Conservation (phyloP, 1,140 invertebrate genomes). For the Trissolcus basalis region DNA sequence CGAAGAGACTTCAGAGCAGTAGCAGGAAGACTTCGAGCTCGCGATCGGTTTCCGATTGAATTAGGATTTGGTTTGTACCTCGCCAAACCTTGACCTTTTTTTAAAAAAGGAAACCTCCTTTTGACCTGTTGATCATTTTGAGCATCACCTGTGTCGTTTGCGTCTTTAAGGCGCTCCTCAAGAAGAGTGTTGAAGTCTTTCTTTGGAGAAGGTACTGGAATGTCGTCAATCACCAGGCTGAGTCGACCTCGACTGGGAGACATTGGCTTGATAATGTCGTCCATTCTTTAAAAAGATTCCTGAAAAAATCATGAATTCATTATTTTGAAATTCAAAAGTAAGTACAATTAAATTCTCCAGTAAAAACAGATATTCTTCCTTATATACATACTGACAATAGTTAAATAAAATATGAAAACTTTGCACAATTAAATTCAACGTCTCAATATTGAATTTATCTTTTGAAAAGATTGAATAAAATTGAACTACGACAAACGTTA, state of each 20-base stretch:
- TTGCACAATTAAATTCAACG: no score
- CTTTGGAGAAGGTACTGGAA: slow-evolving; percentile 71
- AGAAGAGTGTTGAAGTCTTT: slow-evolving; percentile 71
- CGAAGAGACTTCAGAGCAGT: slow-evolving; percentile 3
- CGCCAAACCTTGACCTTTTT: slow-evolving; percentile 73
- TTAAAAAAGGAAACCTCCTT: slow-evolving; percentile 71
- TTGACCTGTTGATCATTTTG: slow-evolving; percentile 16
- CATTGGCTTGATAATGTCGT: not conserved
- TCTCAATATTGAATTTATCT: no score
- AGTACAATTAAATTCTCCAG: no score
- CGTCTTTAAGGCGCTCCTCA: slow-evolving; percentile 69
- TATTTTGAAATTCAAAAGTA: no score
- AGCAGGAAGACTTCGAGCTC: slow-evolving; percentile 67
- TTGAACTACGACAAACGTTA: no score
- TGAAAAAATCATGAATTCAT: no score
- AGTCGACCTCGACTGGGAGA: slow-evolving; percentile 36
- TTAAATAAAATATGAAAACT: no score
- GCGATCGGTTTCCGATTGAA: not conserved
- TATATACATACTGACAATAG: no score
- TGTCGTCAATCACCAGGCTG: slow-evolving; percentile 65
- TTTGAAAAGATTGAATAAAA: no score
- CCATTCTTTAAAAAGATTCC: no score
- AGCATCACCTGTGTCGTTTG: slow-evolving; percentile 22
- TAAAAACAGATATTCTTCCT: no score
- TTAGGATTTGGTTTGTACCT: slow-evolving; percentile 63